Evolutionary conservation across 2,113 vertebrate genomes (phyloP), one percentile per base, ranked within the genome.

Genomic region (Struthidea cinerea): DNA sequence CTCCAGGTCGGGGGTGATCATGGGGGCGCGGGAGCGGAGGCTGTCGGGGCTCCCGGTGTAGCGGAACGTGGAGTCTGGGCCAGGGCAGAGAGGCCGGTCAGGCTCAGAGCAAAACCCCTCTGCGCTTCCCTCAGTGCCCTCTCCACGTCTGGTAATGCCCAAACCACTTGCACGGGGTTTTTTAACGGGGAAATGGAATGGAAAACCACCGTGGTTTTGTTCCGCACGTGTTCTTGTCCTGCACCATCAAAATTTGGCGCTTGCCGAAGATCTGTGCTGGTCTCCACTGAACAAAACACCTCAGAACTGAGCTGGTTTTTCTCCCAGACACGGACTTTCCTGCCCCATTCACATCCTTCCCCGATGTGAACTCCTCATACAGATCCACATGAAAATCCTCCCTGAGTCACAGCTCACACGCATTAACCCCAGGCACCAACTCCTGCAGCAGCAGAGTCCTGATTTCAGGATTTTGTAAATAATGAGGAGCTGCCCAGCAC

Each of bases 11-110:
- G 99, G 99, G 19, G 99, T 99, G 97, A 99, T 99, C 99, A 99
- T 99, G 49, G 99, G 99, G 7, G 99, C 98, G 3, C 99, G 98
- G 8, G 99, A 99, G 19, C 99, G 98, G 35, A 99, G 98, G 97
- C 99, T 99, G 98, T 99, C 99, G 2, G 99, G 99, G 90, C 99
- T 99, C 46, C 99, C 99, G 0, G 99, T 99, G 98, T 99, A 99
- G 80, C 99, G 98, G 98, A 99, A 99, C 4, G 99, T 99, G 46
- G 99, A 99, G 91, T 99, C 99, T 99, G 98, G 11, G 50, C 2
- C 9, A 85, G 14, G 52, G 85, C 35, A 69, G 9, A 91, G 67
- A 84, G 83, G 42, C 13, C 0, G 32, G 32, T 84, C 46, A 91
- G 0, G 1, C 47, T 9, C 56, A 20, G 21, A 32, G 69, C 15